Percentiles rank a stretch among this genome's conserved stretches.
Evolutionary conservation across 2,113 vertebrate genomes (phyloP).

Genomic region (Taxidea taxus): DNA sequence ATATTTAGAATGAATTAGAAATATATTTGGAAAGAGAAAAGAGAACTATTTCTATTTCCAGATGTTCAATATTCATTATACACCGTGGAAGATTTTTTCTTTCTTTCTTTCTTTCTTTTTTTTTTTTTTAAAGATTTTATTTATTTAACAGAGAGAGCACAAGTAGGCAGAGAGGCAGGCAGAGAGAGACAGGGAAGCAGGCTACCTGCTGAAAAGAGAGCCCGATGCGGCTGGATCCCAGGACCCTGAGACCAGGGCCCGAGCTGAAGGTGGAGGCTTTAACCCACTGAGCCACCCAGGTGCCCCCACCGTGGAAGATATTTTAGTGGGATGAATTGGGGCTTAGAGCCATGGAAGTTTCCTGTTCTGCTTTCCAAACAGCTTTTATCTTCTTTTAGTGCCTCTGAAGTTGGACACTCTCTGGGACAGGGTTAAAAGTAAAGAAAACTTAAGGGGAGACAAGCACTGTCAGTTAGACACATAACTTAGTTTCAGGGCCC

Average conservation of each 20-base stretch:
- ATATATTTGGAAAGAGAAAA: not conserved
- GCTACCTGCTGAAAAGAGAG: too few species aligned
- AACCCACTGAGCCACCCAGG: too few species aligned
- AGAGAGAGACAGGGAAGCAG: too few species aligned
- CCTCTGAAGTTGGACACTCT: not conserved
- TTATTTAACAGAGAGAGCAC: too few species aligned
- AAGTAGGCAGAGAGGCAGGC: too few species aligned
- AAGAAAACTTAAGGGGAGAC: not conserved
- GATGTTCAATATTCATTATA: not conserved
- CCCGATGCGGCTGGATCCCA: too few species aligned
- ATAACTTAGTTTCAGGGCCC: not conserved
- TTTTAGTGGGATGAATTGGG: not conserved
- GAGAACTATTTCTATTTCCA: slow-evolving; percentile 22
- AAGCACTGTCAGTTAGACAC: not conserved
- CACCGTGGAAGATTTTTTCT: not conserved
- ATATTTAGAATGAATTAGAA: not conserved
- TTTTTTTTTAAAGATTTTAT: too few species aligned
- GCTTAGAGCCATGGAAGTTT: not conserved
- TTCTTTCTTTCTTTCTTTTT: too few species aligned
- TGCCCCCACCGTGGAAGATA: not conserved
- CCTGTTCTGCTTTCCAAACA: not conserved
- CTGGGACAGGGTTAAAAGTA: not conserved
- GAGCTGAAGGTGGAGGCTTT: too few species aligned
- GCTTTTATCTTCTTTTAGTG: not conserved
- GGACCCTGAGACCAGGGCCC: too few species aligned